Evolutionary conservation across 2,797 vertebrate species (phyloP).

Genomic region (Spatula versicolor): DNA sequence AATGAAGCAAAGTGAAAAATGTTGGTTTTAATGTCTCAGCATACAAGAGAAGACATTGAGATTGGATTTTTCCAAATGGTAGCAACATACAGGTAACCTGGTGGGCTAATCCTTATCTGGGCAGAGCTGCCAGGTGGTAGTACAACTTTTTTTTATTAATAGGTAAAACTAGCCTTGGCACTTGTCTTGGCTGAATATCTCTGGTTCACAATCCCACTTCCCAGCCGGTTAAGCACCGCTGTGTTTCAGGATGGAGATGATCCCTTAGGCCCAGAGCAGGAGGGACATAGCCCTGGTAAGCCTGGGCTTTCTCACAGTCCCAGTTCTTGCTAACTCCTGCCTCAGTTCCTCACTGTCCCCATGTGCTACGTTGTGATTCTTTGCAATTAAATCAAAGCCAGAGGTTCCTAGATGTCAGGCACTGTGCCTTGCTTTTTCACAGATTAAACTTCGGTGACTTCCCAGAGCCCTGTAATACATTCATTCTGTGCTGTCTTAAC

Average conservation of each 20-base stretch:
- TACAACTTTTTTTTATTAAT: neutral
- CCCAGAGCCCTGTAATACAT: accelerated
- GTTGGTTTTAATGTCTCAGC: neutral
- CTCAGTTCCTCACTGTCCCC: neutral
- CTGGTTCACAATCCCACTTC: neutral
- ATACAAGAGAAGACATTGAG: neutral
- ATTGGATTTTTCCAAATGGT: neutral
- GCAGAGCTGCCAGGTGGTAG: neutral
- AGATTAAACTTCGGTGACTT: neutral
- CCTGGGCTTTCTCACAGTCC: too few species aligned
- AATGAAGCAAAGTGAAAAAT: neutral
- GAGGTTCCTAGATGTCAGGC: neutral
- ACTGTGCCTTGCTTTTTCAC: accelerated
- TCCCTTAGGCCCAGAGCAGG: neutral
- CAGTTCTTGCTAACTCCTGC: neutral
- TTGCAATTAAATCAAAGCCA: neutral
- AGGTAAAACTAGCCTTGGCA: too few species aligned
- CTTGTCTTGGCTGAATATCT: neutral
- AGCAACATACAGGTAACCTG: accelerated
- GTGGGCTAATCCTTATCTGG: accelerated
- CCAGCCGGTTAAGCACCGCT: neutral
- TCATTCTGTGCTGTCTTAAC: neutral
- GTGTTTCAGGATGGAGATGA: neutral
- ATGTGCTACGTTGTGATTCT: accelerated
- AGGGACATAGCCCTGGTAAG: neutral